A percentile compares a stretch with the other conserved stretches of the same genome.
These are phyloP conservation scores for Forficula auricularia DNA, from an alignment of 1,140 invertebrate genomes.

Conservation along the genomic window DNA sequence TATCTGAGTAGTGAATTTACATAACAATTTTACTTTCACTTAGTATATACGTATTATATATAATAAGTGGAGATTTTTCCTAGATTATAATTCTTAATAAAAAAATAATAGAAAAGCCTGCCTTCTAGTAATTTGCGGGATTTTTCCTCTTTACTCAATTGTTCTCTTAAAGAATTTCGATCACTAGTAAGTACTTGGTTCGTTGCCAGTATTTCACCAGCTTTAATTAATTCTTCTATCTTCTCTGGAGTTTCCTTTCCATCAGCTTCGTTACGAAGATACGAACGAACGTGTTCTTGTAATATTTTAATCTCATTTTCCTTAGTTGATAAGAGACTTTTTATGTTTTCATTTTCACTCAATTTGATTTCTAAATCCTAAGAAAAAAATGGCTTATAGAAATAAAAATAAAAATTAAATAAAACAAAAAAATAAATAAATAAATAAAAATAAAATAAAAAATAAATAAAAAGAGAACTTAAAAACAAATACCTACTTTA, in stretches of 20 bases:
- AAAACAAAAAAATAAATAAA: conserved; percentile 9
- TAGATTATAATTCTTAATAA: too few relatives aligned
- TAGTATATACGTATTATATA: too few relatives aligned
- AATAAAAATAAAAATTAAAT: conserved; percentile 6
- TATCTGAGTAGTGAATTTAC: too few relatives aligned
- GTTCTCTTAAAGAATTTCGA: conserved; percentile 17
- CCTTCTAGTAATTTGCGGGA: conserved; percentile 22
- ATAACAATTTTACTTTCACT: too few relatives aligned
- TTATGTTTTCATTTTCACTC: conserved; percentile 20
- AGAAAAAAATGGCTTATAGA: too few relatives aligned
- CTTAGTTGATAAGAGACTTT: conserved; percentile 21
- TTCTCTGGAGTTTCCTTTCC: conserved; percentile 22
- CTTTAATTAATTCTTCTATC: conserved; percentile 18
- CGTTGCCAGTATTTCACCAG: too few relatives aligned
- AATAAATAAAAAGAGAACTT: conserved; percentile 8
- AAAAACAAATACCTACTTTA: conserved; percentile 1
- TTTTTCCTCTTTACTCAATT: conserved; percentile 25
- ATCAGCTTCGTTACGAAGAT: conserved; percentile 24
- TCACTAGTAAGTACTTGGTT: too few relatives aligned
- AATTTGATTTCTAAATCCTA: conserved; percentile 15
- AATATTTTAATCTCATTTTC: conserved; percentile 25
- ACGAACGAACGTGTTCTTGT: conserved; percentile 21
- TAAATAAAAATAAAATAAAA: conserved; percentile 9
- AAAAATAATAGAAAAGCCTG: conserved; percentile 10
- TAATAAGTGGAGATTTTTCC: too few relatives aligned